These are phyloP conservation scores for Caenorhabditis latens DNA, from an alignment of 1,140 invertebrate species.

Conservation along the genomic window DNA sequence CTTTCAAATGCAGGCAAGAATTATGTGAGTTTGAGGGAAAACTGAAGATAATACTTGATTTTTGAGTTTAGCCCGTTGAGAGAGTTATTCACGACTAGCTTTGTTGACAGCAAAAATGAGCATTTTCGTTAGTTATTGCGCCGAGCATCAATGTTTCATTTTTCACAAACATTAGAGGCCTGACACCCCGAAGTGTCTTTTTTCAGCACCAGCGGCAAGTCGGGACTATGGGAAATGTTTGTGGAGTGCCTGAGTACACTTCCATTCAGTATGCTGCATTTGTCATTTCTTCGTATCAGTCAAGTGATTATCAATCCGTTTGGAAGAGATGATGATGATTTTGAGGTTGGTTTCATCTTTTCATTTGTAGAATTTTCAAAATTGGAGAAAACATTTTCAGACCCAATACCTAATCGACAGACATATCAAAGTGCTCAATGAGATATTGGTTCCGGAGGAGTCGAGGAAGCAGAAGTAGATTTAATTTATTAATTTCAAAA, in stretches of 20 bases:
- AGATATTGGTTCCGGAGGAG: conserved; percentile 15
- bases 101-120: too few relatives aligned
- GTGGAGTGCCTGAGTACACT: conserved; percentile 31
- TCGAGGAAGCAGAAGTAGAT: neutral
- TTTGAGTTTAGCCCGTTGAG: too few relatives aligned
- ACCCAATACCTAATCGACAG: conserved; percentile 4
- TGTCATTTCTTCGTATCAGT: conserved; percentile 6
- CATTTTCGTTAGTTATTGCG: too few relatives aligned
- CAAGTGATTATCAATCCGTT: conserved; percentile 24
- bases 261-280: conserved; percentile 21
- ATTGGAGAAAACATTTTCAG: neutral
- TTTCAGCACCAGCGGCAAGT: conserved; percentile 2
- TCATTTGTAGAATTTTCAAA: neutral
- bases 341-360: neutral
- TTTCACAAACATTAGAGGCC: too few relatives aligned
- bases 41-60: too few relatives aligned
- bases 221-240: conserved; percentile 13
- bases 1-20: conserved; percentile 30
- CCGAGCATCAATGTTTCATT: too few relatives aligned
- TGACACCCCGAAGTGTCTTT: too few relatives aligned
- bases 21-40: neutral
- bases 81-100: too few relatives aligned
- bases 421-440: conserved; percentile 31
- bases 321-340: conserved; percentile 23
- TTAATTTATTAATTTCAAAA: neutral